Evolutionary conservation across 2,888 invertebrate genomes (phyloP).

Genomic region (Pyrocoelia pectoralis): DNA sequence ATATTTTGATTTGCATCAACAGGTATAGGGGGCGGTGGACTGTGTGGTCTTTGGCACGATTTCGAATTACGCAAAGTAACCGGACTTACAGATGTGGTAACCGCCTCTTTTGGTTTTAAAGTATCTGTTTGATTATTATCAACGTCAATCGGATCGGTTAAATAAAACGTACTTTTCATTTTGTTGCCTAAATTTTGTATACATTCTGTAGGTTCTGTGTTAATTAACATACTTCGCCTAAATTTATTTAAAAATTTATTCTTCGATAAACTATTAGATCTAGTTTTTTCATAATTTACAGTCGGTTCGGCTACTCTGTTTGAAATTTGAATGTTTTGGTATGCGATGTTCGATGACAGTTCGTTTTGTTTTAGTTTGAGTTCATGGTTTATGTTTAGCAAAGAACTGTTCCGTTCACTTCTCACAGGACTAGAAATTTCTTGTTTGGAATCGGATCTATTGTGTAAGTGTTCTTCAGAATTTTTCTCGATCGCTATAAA

Average conservation of each 20-base stretch:
- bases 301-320: constrained; percentile 18
- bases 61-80: constrained; percentile 37
- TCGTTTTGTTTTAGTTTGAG: constrained; percentile 19
- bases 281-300: constrained; percentile 22
- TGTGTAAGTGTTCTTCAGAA: constrained; percentile 21
- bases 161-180: constrained; percentile 75
- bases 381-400: constrained; percentile 21
- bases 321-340: constrained; percentile 35
- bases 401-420: constrained; percentile 3
- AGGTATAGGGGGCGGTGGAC: constrained; percentile 57
- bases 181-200: constrained; percentile 56
- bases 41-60: constrained; percentile 48
- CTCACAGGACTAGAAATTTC: constrained; percentile 20
- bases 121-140: constrained; percentile 54
- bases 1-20: constrained; percentile 36
- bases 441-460: background rate
- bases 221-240: constrained; percentile 67
- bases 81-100: constrained; percentile 55
- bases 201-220: constrained; percentile 65
- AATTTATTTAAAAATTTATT: constrained; percentile 64
- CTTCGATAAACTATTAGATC: constrained; percentile 39
- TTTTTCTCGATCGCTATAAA: constrained; percentile 15
- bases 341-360: constrained; percentile 12
- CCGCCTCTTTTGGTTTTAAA: constrained; percentile 51
- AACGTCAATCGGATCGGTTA: constrained; percentile 72